Evolutionary conservation across 2,888 invertebrate species (phyloP), one percentile per base, ranked within the genome.

Genomic region (Lordiphosa andalusiaca): DNA sequence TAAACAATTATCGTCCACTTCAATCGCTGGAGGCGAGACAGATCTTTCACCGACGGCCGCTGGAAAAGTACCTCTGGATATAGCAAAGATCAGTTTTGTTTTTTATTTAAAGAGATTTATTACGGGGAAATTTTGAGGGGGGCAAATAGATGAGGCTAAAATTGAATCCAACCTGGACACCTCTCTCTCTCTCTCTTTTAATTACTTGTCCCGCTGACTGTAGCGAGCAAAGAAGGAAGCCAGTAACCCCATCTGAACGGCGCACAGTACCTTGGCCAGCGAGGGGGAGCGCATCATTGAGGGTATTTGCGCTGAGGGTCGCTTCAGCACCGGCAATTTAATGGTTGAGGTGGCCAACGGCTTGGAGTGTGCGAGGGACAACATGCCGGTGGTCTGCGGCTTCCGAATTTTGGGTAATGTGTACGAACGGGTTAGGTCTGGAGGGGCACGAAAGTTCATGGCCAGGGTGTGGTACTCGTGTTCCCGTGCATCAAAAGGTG

Each of bases 41-140:
- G 23, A 75, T 87, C 38, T 86, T 78, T 49, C 70, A 71, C 41
- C 70, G 83, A 1, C 67, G 91, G 38, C 94, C 93, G 0, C 7
- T 53, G 4, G 41, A 47, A 16, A 39, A 59, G 6, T 56, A 50
- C 40, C 21, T 64, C 2, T 80, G 68, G 66, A 39, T 51, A 42
- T 64, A 77, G 56, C 56, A n/a, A 39, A 41, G 50, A 4, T 10
- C 12, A 30, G 10, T 1, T 23, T 9, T 13, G 12, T n/a, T 10
- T 6, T 13, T 10, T 39, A 10, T 42, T 37, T 33, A n/a, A 38
- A 23, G 16, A 25, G 54, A 37, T 69, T 68, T 68, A 65, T 59
- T 63, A 30, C 25, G 42, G 53, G 36, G 36, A 10, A 35, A 44
- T 30, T 5, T 12, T 35, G 5, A 12, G 36, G 10, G 42, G 35